A percentile compares a stretch with the other conserved stretches of the same genome.
These are phyloP conservation scores for Tricholaema leucomelas DNA, from an alignment of 2,113 vertebrate genomes.

Conservation along the genomic window DNA sequence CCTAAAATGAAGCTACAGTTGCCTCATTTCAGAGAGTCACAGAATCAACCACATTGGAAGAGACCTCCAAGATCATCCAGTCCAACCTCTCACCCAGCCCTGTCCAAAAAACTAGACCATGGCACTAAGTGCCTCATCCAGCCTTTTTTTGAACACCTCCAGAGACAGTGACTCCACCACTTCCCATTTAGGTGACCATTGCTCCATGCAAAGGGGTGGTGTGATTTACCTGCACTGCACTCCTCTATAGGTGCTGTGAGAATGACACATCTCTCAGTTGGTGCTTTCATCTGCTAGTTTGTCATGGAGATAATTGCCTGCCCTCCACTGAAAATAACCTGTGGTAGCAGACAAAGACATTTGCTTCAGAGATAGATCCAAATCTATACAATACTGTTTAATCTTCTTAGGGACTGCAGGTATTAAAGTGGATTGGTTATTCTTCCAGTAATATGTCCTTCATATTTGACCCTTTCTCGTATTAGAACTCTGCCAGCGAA, in stretches of 20 bases:
- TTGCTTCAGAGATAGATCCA: slow-evolving; percentile 40
- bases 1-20: background rate
- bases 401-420: slow-evolving; percentile 90
- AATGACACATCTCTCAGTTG: background rate
- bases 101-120: too few relatives aligned
- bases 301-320: background rate
- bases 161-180: too few relatives aligned
- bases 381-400: slow-evolving; percentile 73
- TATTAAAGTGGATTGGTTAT: slow-evolving; percentile 87
- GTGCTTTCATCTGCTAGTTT: background rate
- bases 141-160: too few relatives aligned
- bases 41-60: too few relatives aligned
- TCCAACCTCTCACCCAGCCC: too few relatives aligned
- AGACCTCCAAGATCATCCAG: too few relatives aligned
- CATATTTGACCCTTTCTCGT: slow-evolving; percentile 75
- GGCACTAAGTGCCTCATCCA: too few relatives aligned
- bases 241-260: fast-evolving
- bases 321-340: slow-evolving; percentile 14
- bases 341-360: background rate
- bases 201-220: background rate
- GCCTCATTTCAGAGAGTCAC: too few relatives aligned
- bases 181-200: background rate
- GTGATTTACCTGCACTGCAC: background rate
- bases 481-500: slow-evolving; percentile 45
- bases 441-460: slow-evolving; percentile 82